Evolutionary conservation across 2,888 invertebrate genomes (phyloP), one percentile per base, ranked within the genome.

Genomic region (Uloborus plumipes): DNA sequence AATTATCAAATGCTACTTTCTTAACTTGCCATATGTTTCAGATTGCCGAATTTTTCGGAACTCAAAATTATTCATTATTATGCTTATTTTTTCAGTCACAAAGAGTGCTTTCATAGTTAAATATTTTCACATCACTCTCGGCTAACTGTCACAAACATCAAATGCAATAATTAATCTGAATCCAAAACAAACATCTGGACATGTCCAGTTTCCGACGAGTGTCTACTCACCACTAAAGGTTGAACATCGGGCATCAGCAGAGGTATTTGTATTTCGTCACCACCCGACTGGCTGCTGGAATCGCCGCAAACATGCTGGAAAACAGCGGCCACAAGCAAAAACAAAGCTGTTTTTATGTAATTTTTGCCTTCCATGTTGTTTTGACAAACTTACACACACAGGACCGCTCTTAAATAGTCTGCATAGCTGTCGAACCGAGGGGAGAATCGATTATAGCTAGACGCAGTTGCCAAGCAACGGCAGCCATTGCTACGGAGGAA

Each of bases 221-320:
- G 26, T 62, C 51, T 85, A 91, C 92, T 92, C 91, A 95, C 95
- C 90, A 91, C 92, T 87, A 93, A 91, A 39, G 95, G 95, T 87
- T 91, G 92, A 72, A 95, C 94, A 90, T 94, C 92, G 84, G 95
- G 95, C 95, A 95, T 95, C 26, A 94, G 90, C 86, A 95, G 75
- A 11, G 86, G 85, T 80, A 86, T 86, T 11, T 59, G 62, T 55
- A 53, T 51, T 22, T 74, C 74, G 20, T 73, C 62, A 20, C 61
- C 65, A 26, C 1, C 39, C 0, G 26, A 39, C 11, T 65, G 18
- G 20, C 49, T 31, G n/a, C 20, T 31, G 39, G 39, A 39, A 39
- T 39, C 39, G 9, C 9, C 39, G 1, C 9, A 7, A 9, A 39
- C 9, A 11, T 39, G 39, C 39, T 39, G 39, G 11, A 39, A 39